Evolutionary conservation across 2,888 invertebrate species (phyloP), one percentile per base, ranked within the genome.

Genomic region (Nomada lathburiana): DNA sequence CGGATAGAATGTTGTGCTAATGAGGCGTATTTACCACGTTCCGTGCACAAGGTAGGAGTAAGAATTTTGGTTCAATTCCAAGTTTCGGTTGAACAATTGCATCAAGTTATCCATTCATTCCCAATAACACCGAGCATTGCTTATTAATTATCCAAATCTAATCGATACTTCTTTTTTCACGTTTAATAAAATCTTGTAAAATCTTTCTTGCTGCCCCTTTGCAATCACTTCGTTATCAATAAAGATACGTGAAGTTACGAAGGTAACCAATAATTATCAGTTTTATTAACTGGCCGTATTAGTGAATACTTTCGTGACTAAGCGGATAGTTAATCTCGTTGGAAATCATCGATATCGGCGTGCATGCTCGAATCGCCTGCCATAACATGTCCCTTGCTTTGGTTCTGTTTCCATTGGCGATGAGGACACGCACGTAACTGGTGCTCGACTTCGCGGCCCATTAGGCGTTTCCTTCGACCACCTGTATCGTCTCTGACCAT

Each of bases 391-490:
- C 74, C 62, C 55, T 71, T 53, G 55, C 57, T 69, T 65, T 75
- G 76, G 57, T 79, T 59, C 74, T 70, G n/a, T 70, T 75, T 65
- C 29, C 42, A 26, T 36, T 47, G 36, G 64, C 55, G 65, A 44
- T 26, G 75, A 63, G 65, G 63, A 76, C 75, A 72, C 72, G 60
- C 63, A 60, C 72, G 70, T 77, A 71, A 77, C 79, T 85, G 80
- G 78, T 83, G 86, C 78, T 84, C 84, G 86, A 85, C 83, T 89
- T 90, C 83, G 86, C 87, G 88, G 86, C 80, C 83, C 85, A 89
- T 90, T 90, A 89, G 83, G 74, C 75, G 77, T 75, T 86, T 84
- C 84, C 83, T 84, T 80, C 86, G 88, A 88, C 88, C 86, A 88
- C 86, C 87, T 80, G 80, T 65, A 69, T 65, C 69, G 65, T 59